Evolutionary conservation across 2,888 invertebrate species (phyloP), one percentile per base, ranked within the genome.

Genomic region (Scrobipalpa costella): DNA sequence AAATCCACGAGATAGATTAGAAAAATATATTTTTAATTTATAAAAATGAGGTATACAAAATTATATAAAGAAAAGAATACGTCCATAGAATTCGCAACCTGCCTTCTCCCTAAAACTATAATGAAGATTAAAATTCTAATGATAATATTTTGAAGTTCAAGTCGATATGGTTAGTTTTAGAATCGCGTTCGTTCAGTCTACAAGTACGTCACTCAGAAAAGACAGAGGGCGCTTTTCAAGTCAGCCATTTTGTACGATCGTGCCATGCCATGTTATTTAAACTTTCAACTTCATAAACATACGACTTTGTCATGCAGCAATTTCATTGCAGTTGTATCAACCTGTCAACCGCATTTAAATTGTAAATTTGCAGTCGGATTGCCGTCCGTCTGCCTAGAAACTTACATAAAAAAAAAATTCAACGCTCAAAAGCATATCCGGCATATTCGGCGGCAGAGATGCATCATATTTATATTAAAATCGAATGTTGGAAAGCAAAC

Each of bases 131-230:
- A 67, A 27, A 60, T 34, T 60, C 66, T 67, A 60, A n/a, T 47
- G 33, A 64, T 64, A 64, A 33, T 58, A 65, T 64, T 58, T 38
- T 58, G 38, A 27, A 61, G 40, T 50, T 49, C 62, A 66, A 64
- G 66, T 66, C 69, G 80, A 81, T 83, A 83, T 81, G 81, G 71
- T 75, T 66, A 65, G 68, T 71, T 82, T 74, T 76, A 79, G 79
- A 81, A 81, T 79, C 72, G 79, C 67, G 69, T 79, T 76, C 68
- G 73, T 72, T 82, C 79, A 83, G 81, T 83, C 81, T 75, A 76
- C 72, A 68, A 63, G 66, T 67, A 71, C 58, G 68, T 69, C 66
- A 69, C 64, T 63, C 67, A 64, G 65, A n/a, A 68, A 60, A 62
- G 17, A 63, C 44, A 63, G 62, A 44, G 15, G 44, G 5, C 44